phyloP scores from a whole-genome alignment of 2,888 invertebrate genomes.

The Branchellion lobata region DNA sequence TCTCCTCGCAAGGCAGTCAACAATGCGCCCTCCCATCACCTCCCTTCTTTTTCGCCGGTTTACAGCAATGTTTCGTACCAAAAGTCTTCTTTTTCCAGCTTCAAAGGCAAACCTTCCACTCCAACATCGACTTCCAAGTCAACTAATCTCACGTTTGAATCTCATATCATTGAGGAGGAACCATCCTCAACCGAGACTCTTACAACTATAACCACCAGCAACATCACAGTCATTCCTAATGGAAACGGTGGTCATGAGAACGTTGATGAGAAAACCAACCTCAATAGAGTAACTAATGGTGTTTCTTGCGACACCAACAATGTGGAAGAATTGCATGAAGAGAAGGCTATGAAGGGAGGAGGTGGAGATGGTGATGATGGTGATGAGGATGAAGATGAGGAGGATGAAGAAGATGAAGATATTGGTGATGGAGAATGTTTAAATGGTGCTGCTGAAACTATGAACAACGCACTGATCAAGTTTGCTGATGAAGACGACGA shows the following conservation, averaged over 20 bases:
- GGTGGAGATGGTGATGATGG: conserved; percentile 11
- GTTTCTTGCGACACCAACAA: neutral
- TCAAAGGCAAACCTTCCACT: neutral
- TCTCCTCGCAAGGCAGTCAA: neutral
- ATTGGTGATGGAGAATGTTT: neutral
- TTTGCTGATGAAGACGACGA: neutral
- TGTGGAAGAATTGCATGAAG: neutral
- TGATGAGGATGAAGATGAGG: neutral
- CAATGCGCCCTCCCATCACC: conserved; percentile 5
- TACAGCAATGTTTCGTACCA: neutral
- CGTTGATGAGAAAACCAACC: neutral
- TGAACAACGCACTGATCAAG: neutral
- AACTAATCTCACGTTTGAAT: too few relatives aligned
- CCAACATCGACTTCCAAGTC: too few relatives aligned
- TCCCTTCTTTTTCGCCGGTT: neutral
- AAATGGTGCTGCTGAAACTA: neutral
- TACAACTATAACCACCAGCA: too few relatives aligned
- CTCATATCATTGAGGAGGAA: too few relatives aligned
- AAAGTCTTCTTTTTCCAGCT: neutral
- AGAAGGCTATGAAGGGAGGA: conserved; percentile 6
- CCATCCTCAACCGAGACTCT: too few relatives aligned
- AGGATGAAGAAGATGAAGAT: neutral
- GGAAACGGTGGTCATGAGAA: too few relatives aligned
- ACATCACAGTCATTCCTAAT: too few relatives aligned
- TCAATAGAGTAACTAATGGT: neutral